Conservation (phyloP, 2,797 vertebrate species). For the Oophaga sylvatica region DNA sequence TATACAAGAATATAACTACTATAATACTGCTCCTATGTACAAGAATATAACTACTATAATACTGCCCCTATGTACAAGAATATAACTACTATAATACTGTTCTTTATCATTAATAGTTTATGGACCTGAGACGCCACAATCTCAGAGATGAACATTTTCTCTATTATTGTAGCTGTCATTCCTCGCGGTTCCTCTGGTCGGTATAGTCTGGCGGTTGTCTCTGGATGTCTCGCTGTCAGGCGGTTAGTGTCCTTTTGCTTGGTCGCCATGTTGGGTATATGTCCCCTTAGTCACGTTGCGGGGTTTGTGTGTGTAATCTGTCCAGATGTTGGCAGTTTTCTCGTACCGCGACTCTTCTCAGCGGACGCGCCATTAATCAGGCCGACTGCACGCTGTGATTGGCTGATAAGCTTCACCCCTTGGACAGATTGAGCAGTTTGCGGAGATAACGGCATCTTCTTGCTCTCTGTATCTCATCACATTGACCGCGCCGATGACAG, state of each 20-base stretch:
- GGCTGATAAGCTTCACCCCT: conserved; percentile 56
- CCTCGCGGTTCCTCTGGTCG: neutral
- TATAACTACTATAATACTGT: too few species aligned
- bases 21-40: too few species aligned
- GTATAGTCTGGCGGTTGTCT: neutral
- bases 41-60: too few species aligned
- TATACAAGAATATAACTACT: too few species aligned
- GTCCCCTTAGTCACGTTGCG: conserved; percentile 28
- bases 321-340: conserved; percentile 45
- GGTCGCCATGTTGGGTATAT: neutral
- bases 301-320: conserved; percentile 44
- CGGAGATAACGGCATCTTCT: conserved; percentile 32
- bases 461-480: conserved; percentile 1
- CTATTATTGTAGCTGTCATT: neutral
- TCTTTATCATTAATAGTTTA: too few species aligned
- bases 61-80: too few species aligned
- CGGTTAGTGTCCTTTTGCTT: neutral
- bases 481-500: neutral
- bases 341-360: conserved; percentile 1
- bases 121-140: too few species aligned
- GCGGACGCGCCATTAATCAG: conserved; percentile 55
- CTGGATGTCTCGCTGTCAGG: neutral
- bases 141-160: neutral
- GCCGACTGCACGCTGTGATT: conserved; percentile 52
- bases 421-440: conserved; percentile 52